Evolutionary conservation across 2,797 vertebrate species (phyloP).

Genomic region (Heteromormyrus szaboi): DNA sequence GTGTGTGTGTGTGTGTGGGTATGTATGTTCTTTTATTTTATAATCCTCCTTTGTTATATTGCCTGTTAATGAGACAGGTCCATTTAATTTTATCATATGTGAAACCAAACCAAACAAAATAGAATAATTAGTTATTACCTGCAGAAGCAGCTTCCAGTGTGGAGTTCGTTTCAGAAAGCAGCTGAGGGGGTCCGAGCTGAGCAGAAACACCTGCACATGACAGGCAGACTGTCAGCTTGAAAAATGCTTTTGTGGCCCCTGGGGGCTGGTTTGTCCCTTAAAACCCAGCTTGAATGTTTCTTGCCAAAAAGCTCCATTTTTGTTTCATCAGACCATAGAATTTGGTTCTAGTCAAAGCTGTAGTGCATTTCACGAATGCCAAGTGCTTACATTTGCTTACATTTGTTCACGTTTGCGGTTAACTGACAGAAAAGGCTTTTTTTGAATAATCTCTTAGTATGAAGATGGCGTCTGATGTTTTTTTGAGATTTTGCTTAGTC

Average conservation of each 20-base stretch:
- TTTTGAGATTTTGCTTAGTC: background rate
- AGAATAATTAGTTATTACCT: background rate
- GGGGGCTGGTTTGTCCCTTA: background rate
- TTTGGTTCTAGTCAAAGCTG: background rate
- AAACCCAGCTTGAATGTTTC: too few relatives aligned
- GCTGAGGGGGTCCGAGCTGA: background rate
- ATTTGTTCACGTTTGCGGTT: background rate
- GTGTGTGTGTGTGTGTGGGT: background rate
- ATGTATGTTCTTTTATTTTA: background rate
- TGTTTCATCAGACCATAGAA: too few relatives aligned
- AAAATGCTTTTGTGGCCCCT: background rate
- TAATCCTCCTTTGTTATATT: background rate
- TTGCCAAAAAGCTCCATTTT: too few relatives aligned
- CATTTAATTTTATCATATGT: background rate
- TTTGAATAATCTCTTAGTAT: background rate
- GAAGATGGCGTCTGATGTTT: background rate
- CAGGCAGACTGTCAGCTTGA: background rate
- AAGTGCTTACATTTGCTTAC: background rate
- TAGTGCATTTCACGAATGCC: background rate
- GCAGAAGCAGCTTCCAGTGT: background rate
- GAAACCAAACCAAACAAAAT: background rate
- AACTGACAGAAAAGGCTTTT: background rate
- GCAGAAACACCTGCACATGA: background rate
- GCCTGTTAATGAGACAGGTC: background rate
- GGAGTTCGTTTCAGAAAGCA: background rate